Conservation (phyloP, 2,797 vertebrate genomes). For the Miichthys miiuy region DNA sequence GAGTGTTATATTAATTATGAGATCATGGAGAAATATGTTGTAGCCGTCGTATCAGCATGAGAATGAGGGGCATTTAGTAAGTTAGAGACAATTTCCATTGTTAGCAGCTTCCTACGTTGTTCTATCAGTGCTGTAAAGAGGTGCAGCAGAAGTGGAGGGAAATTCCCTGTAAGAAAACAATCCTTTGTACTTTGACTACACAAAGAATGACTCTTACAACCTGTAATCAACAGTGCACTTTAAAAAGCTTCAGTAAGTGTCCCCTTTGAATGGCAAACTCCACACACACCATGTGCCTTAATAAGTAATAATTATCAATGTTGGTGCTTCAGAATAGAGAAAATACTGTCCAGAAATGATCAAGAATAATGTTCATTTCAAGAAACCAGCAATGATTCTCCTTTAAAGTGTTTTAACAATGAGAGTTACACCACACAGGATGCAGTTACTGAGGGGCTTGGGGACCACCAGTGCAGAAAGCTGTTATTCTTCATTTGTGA, state of each 20-base stretch:
- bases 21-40: background rate
- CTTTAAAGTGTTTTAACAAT: conserved; percentile 27
- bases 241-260: conserved; percentile 22
- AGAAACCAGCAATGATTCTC: conserved; percentile 1
- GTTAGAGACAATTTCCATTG: background rate
- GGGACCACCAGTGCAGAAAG: conserved; percentile 58
- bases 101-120: conserved; percentile 23
- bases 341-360: background rate
- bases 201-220: conserved; percentile 44
- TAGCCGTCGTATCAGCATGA: background rate
- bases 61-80: background rate
- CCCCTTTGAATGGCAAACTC: conserved; percentile 42
- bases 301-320: conserved; percentile 34
- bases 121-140: conserved; percentile 18
- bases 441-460: conserved; percentile 21
- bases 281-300: background rate
- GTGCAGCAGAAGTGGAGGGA: conserved; percentile 42
- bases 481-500: conserved; percentile 54
- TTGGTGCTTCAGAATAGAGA: conserved; percentile 2
- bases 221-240: conserved; percentile 46
- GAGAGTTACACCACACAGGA: background rate
- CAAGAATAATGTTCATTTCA: background rate
- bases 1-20: background rate
- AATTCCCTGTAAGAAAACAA: conserved; percentile 46
- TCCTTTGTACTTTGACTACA: conserved; percentile 49